A percentile compares a stretch with the other conserved stretches of the same genome.
These are phyloP conservation scores for Oscheius onirici DNA, from an alignment of 2,888 invertebrate species.

Conservation along the genomic window DNA sequence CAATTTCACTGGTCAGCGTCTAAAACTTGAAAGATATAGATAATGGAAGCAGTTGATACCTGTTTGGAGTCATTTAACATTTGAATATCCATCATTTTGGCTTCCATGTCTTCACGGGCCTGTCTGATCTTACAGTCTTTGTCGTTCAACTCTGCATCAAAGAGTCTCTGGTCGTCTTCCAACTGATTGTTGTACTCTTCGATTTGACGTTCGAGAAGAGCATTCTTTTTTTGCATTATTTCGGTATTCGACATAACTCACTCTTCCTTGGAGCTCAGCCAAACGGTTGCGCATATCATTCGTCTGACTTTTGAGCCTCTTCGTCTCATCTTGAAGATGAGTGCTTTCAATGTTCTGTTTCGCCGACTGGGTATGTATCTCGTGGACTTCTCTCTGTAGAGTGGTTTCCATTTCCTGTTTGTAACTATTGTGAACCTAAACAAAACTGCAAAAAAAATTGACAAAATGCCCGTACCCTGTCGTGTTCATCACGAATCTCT, in stretches of 20 bases:
- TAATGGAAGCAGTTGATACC: slow-evolving; percentile 15
- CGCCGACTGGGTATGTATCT: slow-evolving; percentile 74
- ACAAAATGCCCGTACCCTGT: slow-evolving; percentile 32
- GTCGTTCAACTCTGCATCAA: slow-evolving; percentile 75
- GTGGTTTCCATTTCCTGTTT: slow-evolving; percentile 73
- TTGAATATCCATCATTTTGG: slow-evolving; percentile 72
- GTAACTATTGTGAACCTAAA: slow-evolving; percentile 55
- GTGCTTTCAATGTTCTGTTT: slow-evolving; percentile 72
- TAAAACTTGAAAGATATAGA: slow-evolving; percentile 43
- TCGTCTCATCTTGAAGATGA: slow-evolving; percentile 15
- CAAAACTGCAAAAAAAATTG: neutral
- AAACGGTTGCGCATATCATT: slow-evolving; percentile 73
- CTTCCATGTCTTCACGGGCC: slow-evolving; percentile 73
- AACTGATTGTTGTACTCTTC: slow-evolving; percentile 71
- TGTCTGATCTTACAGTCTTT: slow-evolving; percentile 73
- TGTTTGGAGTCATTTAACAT: slow-evolving; percentile 50
- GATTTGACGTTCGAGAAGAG: slow-evolving; percentile 73
- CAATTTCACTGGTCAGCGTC: slow-evolving; percentile 75
- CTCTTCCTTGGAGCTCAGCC: slow-evolving; percentile 70
- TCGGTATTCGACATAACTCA: neutral
- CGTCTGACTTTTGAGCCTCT: slow-evolving; percentile 72
- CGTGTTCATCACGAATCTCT: slow-evolving; percentile 73
- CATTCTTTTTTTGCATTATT: slow-evolving; percentile 64
- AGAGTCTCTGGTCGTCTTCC: slow-evolving; percentile 73
- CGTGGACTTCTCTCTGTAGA: slow-evolving; percentile 75